Conservation (phyloP, 2,113 vertebrate genomes). For the Lepisosteus osseus region DNA sequence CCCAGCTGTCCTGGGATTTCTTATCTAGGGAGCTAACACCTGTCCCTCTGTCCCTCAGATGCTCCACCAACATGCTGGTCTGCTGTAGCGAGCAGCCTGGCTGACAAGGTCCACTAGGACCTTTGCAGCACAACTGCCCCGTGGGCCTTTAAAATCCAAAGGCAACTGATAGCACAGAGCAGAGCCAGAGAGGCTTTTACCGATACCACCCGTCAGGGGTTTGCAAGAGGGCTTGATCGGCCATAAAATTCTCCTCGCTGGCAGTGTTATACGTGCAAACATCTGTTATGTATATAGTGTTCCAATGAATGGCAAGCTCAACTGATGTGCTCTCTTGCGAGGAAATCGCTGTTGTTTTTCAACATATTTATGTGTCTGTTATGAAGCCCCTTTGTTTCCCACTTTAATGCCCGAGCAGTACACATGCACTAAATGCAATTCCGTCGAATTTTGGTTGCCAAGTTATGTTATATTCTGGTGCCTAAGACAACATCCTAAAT, state of each 20-base stretch:
- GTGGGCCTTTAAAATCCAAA: too few species aligned
- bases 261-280: conserved; percentile 37
- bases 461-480: too few species aligned
- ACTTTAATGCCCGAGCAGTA: neutral
- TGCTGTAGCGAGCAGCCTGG: too few species aligned
- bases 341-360: conserved; percentile 33
- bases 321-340: conserved; percentile 35
- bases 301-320: conserved; percentile 37
- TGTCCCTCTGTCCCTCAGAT: neutral
- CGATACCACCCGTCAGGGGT: conserved; percentile 33
- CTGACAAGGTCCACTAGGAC: too few species aligned
- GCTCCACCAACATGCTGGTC: too few species aligned
- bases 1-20: neutral
- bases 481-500: too few species aligned
- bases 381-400: neutral
- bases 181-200: conserved; percentile 28
- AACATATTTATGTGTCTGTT: neutral
- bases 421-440: too few species aligned
- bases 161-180: conserved; percentile 22
- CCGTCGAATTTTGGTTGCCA: too few species aligned
- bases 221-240: conserved; percentile 32
- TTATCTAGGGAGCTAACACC: neutral
- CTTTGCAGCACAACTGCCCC: too few species aligned
- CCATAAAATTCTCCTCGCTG: conserved; percentile 29
- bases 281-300: conserved; percentile 59